Evolutionary conservation across 2,113 vertebrate genomes (phyloP).

Genomic region (Chaetorhynchus papuensis): DNA sequence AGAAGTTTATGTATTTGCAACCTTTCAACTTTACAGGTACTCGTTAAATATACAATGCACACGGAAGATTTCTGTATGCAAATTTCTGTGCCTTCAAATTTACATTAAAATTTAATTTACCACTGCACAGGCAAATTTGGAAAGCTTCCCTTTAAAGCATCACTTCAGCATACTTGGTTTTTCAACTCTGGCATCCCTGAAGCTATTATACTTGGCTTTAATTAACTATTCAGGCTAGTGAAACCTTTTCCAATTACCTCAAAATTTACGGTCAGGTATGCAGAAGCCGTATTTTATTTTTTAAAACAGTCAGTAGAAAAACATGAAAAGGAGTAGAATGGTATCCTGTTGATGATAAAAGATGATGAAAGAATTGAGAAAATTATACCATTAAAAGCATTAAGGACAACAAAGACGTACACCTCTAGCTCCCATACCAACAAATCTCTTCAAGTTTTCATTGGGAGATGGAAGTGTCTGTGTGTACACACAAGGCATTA

Average conservation of each 20-base stretch:
- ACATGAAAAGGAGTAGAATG: not conserved
- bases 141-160: not conserved
- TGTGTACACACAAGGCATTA: not conserved
- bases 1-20: not conserved
- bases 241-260: not conserved
- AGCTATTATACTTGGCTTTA: not conserved
- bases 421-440: not conserved
- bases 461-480: not conserved
- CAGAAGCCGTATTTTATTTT: not conserved
- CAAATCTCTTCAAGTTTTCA: slow-evolving; percentile 40
- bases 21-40: not conserved
- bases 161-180: not conserved
- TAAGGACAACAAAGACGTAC: not conserved
- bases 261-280: not conserved
- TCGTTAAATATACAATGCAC: not conserved
- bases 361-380: not conserved
- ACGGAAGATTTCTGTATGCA: not conserved
- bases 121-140: not conserved
- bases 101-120: not conserved
- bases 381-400: not conserved
- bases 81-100: not conserved
- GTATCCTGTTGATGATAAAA: not conserved
- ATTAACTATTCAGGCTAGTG: not conserved
- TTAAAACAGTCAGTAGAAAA: not conserved
- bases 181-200: not conserved